phyloP scores from a whole-genome alignment of 1,140 invertebrate genomes.

The Hyles euphorbiae region DNA sequence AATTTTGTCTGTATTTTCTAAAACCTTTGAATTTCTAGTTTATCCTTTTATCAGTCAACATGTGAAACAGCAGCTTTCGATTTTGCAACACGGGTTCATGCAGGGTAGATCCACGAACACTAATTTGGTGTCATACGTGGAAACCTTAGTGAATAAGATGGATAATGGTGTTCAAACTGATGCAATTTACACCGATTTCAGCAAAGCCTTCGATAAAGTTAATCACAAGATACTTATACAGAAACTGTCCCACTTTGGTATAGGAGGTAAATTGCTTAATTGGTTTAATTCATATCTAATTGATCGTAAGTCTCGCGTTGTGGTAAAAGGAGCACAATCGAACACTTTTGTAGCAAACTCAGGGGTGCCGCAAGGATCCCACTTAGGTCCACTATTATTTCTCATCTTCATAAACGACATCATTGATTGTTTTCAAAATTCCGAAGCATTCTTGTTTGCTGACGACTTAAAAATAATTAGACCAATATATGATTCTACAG shows the following conservation, averaged over 20 bases:
- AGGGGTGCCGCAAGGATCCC: slow-evolving; percentile 15
- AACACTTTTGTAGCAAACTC: not conserved
- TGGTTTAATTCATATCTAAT: slow-evolving; percentile 10
- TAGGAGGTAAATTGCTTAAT: slow-evolving; percentile 1
- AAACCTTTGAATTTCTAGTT: slow-evolving; percentile 22
- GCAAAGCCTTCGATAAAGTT: slow-evolving; percentile 17
- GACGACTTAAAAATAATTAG: slow-evolving; percentile 10
- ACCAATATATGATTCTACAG: not conserved
- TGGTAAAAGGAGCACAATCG: slow-evolving; percentile 3
- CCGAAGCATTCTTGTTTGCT: slow-evolving; percentile 7
- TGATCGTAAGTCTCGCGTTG: slow-evolving; percentile 4
- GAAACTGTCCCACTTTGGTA: slow-evolving; percentile 10
- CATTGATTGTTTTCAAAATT: slow-evolving; percentile 3
- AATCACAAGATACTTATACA: slow-evolving; percentile 5
- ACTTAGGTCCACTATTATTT: slow-evolving; percentile 11
- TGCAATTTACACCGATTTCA: slow-evolving; percentile 18
- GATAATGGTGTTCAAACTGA: slow-evolving; percentile 11
- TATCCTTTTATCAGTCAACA: not conserved
- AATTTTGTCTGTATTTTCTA: slow-evolving; percentile 22
- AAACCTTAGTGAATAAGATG: slow-evolving; percentile 2
- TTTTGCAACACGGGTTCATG: slow-evolving; percentile 18
- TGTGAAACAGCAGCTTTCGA: slow-evolving; percentile 3
- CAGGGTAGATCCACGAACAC: slow-evolving; percentile 5
- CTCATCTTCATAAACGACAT: slow-evolving; percentile 16
- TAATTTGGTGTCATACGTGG: slow-evolving; percentile 10